Percentiles rank a stretch among this genome's conserved stretches.
Conservation (phyloP, 2,888 invertebrate genomes). For the Mycogona germanica region DNA sequence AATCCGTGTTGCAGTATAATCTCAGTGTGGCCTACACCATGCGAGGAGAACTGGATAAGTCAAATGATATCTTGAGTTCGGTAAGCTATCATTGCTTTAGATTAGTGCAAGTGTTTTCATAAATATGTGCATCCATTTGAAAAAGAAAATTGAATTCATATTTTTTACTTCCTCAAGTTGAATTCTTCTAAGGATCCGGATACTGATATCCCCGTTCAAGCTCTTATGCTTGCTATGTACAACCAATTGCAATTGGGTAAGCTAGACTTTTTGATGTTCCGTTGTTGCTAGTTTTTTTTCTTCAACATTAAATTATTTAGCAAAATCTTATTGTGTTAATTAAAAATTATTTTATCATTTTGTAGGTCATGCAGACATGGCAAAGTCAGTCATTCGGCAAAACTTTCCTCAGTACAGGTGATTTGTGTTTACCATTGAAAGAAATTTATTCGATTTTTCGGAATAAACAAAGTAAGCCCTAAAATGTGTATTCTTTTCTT, state of each 20-base stretch:
- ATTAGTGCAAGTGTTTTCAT: not conserved
- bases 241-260: slow-evolving; percentile 50
- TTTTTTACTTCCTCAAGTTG: slow-evolving; percentile 38
- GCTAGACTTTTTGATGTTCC: not conserved
- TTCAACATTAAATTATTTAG: too few species aligned
- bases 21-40: slow-evolving; percentile 61
- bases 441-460: too few species aligned
- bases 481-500: too few species aligned
- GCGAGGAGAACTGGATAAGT: slow-evolving; percentile 58
- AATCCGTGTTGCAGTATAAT: slow-evolving; percentile 62
- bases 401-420: slow-evolving; percentile 40
- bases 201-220: slow-evolving; percentile 46
- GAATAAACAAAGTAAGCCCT: too few species aligned
- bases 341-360: slow-evolving; percentile 21
- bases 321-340: not conserved
- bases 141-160: not conserved
- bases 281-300: slow-evolving; percentile 19
- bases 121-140: not conserved
- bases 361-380: slow-evolving; percentile 45
- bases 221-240: slow-evolving; percentile 50
- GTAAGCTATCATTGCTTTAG: slow-evolving; percentile 13
- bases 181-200: slow-evolving; percentile 42
- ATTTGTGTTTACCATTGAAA: too few species aligned
- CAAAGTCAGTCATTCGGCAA: slow-evolving; percentile 48
- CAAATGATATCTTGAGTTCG: slow-evolving; percentile 39